A percentile compares a stretch with the other conserved stretches of the same genome.
Evolutionary conservation across 2,113 vertebrate genomes (phyloP).

Genomic region (Synchiropus splendidus): DNA sequence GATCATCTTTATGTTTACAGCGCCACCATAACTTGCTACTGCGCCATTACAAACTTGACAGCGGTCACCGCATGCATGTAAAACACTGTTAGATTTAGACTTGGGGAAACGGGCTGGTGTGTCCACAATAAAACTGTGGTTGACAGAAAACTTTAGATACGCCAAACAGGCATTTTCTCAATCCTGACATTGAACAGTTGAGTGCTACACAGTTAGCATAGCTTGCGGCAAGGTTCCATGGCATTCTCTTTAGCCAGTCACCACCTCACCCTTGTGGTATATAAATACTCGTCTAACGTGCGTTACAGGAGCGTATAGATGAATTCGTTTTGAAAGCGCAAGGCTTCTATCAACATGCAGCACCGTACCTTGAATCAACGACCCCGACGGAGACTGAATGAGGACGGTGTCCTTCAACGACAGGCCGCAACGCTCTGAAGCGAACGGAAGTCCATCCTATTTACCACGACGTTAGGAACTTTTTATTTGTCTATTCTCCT

Average conservation of each 20-base stretch:
- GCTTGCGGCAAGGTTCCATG: not conserved
- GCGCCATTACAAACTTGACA: conserved; percentile 21
- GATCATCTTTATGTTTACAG: too few species aligned
- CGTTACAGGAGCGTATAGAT: not conserved
- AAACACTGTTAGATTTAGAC: too few species aligned
- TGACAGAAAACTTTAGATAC: too few species aligned
- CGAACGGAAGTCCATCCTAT: conserved; percentile 49
- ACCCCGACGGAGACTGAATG: conserved; percentile 15
- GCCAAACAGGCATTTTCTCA: not conserved
- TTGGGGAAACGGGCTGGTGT: too few species aligned
- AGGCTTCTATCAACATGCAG: fast-evolving
- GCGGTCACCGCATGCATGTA: too few species aligned
- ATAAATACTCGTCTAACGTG: too few species aligned
- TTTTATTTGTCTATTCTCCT: conserved; percentile 8
- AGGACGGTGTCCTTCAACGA: conserved; percentile 61
- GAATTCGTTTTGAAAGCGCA: not conserved
- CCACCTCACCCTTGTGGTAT: too few species aligned
- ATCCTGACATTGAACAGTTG: conserved; percentile 11
- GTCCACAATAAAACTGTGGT: too few species aligned
- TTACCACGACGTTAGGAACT: fast-evolving
- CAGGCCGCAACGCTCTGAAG: conserved; percentile 33
- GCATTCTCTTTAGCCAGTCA: not conserved
- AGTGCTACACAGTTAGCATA: not conserved
- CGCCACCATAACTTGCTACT: too few species aligned
- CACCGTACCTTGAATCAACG: conserved; percentile 41